Percentiles rank a stretch among this genome's conserved stretches.
phyloP scores from a whole-genome alignment of 1,140 invertebrate genomes.

The Diuraphis noxia region DNA sequence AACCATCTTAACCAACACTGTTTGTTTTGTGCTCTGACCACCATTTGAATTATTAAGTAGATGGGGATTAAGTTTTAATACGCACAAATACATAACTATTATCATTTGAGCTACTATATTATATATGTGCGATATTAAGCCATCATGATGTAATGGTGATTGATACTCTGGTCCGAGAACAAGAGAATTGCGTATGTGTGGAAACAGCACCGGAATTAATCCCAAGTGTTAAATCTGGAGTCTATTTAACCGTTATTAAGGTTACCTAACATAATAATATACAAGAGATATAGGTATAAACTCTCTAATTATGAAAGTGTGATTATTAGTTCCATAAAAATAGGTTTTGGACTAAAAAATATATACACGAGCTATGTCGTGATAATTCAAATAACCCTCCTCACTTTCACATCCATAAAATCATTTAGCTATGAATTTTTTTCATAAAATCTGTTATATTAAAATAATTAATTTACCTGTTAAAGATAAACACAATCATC shows the following conservation, averaged over 20 bases:
- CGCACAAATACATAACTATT: constrained; percentile 7
- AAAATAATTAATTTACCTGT: background rate
- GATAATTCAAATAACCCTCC: too few relatives aligned
- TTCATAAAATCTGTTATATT: background rate
- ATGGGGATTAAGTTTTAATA: constrained; percentile 1
- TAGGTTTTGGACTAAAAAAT: background rate
- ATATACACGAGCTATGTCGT: background rate
- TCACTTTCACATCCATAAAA: background rate
- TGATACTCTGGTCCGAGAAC: background rate
- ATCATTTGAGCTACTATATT: background rate
- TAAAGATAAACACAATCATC: too few relatives aligned
- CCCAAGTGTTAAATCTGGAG: background rate
- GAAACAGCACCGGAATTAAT: constrained; percentile 15
- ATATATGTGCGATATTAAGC: background rate
- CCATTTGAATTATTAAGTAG: background rate
- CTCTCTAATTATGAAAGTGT: background rate
- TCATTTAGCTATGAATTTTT: background rate
- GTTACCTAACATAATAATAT: background rate
- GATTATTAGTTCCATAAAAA: background rate
- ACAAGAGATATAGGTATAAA: background rate
- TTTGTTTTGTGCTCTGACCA: background rate
- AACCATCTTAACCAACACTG: background rate
- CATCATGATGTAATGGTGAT: background rate
- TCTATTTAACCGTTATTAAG: background rate
- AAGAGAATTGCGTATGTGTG: background rate